Percentiles rank a stretch among this genome's conserved stretches.
Conservation (phyloP, 2,888 invertebrate genomes). For the Macaria liturata region DNA sequence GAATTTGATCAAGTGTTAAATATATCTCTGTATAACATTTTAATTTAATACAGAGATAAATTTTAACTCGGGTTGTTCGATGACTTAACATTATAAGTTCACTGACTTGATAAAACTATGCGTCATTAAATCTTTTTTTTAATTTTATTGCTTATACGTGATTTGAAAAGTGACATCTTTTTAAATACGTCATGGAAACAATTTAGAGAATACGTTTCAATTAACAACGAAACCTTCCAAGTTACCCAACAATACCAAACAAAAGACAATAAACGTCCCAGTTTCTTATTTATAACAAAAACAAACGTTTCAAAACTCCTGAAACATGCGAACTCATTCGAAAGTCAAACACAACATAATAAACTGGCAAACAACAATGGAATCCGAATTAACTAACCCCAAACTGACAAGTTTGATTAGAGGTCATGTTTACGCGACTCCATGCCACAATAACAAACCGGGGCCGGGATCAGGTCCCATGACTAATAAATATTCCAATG, state of each 20-base stretch:
- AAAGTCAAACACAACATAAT: slow-evolving; percentile 21
- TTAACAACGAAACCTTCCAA: slow-evolving; percentile 11
- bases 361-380: slow-evolving; percentile 23
- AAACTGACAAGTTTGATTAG: slow-evolving; percentile 34
- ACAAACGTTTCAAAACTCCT: slow-evolving; percentile 5
- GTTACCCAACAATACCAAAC: slow-evolving; percentile 3
- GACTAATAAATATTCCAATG: slow-evolving; percentile 78
- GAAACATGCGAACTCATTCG: slow-evolving; percentile 11
- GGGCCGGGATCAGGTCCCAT: slow-evolving; percentile 55
- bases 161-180: too few relatives aligned
- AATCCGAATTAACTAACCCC: slow-evolving; percentile 25
- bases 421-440: slow-evolving; percentile 45
- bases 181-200: neutral
- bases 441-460: slow-evolving; percentile 50
- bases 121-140: too few relatives aligned
- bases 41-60: neutral
- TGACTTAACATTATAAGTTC: neutral
- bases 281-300: neutral
- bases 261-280: slow-evolving; percentile 1
- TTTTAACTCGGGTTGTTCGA: neutral
- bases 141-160: too few relatives aligned
- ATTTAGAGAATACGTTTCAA: neutral
- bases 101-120: too few relatives aligned
- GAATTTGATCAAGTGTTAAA: neutral
- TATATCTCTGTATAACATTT: neutral